A percentile compares a stretch with the other conserved stretches of the same genome.
Evolutionary conservation across 2,797 vertebrate species (phyloP).

Genomic region (Lacerta viridis): DNA sequence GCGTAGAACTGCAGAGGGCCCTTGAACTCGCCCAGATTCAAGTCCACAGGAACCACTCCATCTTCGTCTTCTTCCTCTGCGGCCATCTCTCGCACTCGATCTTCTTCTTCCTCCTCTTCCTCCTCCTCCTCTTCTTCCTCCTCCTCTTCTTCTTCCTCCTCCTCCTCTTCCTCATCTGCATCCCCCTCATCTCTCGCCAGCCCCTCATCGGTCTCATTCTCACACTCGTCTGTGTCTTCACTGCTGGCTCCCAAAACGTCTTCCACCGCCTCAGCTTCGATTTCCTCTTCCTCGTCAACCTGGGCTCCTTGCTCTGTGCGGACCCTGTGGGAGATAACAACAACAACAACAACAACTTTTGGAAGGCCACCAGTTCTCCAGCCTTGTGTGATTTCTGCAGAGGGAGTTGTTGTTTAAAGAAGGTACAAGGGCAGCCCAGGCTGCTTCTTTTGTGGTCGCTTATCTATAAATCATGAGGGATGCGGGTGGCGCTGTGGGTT

Average conservation of each 20-base stretch:
- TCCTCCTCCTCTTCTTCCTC: neutral
- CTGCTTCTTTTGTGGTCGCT: neutral
- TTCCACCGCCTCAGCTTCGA: conserved; percentile 12
- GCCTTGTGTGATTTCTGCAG: neutral
- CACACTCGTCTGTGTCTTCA: conserved; percentile 33
- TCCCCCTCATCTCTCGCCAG: neutral
- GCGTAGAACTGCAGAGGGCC: conserved; percentile 46
- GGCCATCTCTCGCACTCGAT: neutral
- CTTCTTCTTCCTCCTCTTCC: neutral
- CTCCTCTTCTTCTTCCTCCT: conserved; percentile 12
- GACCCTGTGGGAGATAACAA: neutral
- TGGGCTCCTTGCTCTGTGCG: conserved; percentile 20
- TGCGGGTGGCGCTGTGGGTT: neutral
- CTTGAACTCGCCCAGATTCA: conserved; percentile 46
- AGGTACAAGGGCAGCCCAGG: neutral
- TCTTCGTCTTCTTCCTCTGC: conserved; percentile 1
- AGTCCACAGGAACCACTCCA: conserved; percentile 42
- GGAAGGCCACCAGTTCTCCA: no score
- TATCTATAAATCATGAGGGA: no score
- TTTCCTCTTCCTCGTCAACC: neutral
- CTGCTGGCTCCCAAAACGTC: conserved; percentile 3
- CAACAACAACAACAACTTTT: no score
- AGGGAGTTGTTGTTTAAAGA: neutral
- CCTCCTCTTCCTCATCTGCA: neutral
- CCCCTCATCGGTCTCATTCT: conserved; percentile 30